Evolutionary conservation across 2,797 vertebrate genomes (phyloP).

Genomic region (Prunella strophiata): DNA sequence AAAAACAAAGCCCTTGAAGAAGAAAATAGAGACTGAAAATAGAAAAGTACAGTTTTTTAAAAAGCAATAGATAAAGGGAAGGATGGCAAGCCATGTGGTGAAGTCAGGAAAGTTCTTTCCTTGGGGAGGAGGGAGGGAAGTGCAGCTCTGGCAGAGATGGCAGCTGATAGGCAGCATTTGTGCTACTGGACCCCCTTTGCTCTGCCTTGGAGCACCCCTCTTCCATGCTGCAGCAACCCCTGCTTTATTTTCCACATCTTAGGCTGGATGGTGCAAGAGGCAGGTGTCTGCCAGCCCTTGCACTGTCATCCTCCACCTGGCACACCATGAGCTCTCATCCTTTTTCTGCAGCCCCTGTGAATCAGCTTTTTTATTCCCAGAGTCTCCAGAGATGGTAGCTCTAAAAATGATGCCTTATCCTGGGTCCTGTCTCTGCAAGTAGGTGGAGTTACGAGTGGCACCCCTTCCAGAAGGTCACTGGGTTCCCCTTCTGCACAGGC

Average conservation of each 20-base stretch:
- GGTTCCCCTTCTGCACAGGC: neutral
- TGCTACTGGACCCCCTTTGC: neutral
- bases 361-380: neutral
- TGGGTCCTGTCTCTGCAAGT: neutral
- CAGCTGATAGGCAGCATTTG: neutral
- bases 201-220: neutral
- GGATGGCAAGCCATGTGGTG: neutral
- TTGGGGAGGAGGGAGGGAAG: neutral
- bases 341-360: neutral
- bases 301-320: neutral
- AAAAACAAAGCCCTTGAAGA: neutral
- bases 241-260: neutral
- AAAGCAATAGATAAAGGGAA: neutral
- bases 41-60: fast-evolving
- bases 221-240: neutral
- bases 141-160: neutral
- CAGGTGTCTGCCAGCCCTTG: neutral
- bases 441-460: neutral
- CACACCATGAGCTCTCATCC: neutral
- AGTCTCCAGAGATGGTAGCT: neutral
- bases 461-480: slow-evolving; percentile 12
- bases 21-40: neutral
- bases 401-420: neutral
- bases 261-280: neutral
- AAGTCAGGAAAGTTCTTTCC: neutral